Evolutionary conservation across 2,797 vertebrate genomes (phyloP).

Genomic region (Acanthornis magna): DNA sequence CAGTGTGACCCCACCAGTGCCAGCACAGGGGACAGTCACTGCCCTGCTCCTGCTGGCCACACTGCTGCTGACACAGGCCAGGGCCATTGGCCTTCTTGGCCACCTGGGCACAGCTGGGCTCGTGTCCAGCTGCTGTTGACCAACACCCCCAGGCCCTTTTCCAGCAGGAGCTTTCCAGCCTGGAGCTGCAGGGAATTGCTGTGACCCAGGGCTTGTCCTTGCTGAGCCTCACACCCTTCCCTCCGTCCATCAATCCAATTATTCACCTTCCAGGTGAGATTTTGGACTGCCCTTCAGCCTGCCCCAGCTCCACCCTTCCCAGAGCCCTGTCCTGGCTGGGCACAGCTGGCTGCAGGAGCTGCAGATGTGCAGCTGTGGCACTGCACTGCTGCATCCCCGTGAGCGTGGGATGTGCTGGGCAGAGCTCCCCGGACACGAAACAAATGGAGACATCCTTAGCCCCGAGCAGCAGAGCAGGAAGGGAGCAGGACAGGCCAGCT

Average conservation of each 20-base stretch:
- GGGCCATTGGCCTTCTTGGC: not conserved
- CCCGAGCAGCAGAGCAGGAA: not conserved
- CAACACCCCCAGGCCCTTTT: not conserved
- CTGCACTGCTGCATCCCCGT: not conserved
- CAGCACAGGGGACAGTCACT: not conserved
- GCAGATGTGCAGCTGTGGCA: not conserved
- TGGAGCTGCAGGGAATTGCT: not conserved
- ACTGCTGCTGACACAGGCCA: not conserved
- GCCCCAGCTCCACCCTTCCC: not conserved
- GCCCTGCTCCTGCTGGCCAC: not conserved
- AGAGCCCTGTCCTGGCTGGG: not conserved
- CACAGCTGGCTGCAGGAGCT: not conserved
- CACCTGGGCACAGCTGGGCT: not conserved
- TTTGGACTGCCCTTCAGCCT: not conserved
- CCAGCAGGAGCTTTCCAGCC: not conserved
- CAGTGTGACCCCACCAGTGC: not conserved
- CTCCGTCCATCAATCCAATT: not conserved
- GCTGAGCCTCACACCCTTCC: not conserved
- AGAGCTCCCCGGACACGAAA: not conserved
- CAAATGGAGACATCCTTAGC: not conserved
- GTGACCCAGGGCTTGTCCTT: not conserved
- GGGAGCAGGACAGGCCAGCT: constrained; percentile 5
- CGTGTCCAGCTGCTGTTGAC: not conserved
- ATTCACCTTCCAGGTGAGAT: not conserved
- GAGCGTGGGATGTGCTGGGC: not conserved